Percentiles rank a stretch among this genome's conserved stretches.
Evolutionary conservation across 2,888 invertebrate genomes (phyloP).

Genomic region (Bellardia bayeri): DNA sequence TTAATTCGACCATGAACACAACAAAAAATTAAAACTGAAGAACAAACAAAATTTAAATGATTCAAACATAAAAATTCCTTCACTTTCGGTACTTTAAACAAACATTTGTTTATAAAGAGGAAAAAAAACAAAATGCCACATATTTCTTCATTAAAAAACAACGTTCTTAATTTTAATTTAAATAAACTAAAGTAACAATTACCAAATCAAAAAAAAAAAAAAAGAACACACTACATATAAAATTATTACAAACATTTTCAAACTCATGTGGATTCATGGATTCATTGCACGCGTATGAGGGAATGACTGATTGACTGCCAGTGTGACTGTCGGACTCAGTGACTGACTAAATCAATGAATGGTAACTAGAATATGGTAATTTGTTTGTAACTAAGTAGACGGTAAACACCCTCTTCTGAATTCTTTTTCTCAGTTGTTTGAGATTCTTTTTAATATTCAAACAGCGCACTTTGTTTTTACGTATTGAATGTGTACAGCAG

Average conservation of each 20-base stretch:
- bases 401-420: conserved; percentile 8
- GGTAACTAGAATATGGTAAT: conserved; percentile 45
- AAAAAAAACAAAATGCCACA: conserved; percentile 56
- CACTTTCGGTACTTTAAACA: conserved; percentile 53
- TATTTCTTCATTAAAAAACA: conserved; percentile 67
- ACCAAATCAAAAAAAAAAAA: conserved; percentile 29
- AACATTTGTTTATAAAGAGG: conserved; percentile 25
- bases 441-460: conserved; percentile 41
- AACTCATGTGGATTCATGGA: conserved; percentile 31
- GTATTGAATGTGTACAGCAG: conserved; percentile 53
- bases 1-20: conserved; percentile 63
- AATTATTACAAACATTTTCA: conserved; percentile 47
- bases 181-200: conserved; percentile 55
- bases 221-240: conserved; percentile 4
- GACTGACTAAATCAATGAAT: conserved; percentile 36
- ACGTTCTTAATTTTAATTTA: conserved; percentile 61
- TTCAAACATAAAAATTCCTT: conserved; percentile 58
- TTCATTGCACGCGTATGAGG: conserved; percentile 2
- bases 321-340: not conserved
- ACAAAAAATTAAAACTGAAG: conserved; percentile 21
- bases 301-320: conserved; percentile 4
- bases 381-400: conserved; percentile 11
- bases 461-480: conserved; percentile 31
- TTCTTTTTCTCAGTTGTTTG: conserved; percentile 12
- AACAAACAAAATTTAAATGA: conserved; percentile 46